Percentiles rank a stretch among this genome's conserved stretches.
phyloP scores from a whole-genome alignment of 2,797 vertebrate species.

The Acridotheres tristis region DNA sequence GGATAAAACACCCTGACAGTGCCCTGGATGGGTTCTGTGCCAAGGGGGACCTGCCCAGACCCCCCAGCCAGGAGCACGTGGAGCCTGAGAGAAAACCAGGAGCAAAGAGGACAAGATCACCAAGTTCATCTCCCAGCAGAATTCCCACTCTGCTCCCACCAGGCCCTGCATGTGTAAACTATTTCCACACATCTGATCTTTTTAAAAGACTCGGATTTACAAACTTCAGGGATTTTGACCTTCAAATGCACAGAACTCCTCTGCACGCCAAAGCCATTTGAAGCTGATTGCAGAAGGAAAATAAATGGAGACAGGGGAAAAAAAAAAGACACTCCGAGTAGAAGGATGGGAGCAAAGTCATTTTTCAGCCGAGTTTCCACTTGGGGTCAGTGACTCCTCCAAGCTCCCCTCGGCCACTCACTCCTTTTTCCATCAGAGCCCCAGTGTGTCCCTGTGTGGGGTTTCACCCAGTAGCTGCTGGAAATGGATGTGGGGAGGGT shows the following conservation, averaged over 20 bases:
- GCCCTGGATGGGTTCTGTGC: neutral
- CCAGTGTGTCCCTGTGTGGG: neutral
- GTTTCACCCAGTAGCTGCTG: neutral
- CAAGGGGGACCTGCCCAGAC: neutral
- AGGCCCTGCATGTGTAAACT: conserved; percentile 24
- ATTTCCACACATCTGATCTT: conserved; percentile 22
- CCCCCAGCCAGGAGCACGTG: rapidly evolving
- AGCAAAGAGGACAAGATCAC: neutral
- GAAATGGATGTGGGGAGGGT: neutral
- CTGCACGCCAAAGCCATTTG: neutral
- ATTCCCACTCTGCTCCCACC: neutral
- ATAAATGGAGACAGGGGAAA: neutral
- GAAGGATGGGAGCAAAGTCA: neutral
- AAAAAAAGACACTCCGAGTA: neutral
- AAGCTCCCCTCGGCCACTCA: conserved; percentile 6
- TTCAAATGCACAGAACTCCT: neutral
- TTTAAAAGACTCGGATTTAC: conserved; percentile 16
- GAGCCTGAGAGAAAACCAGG: neutral
- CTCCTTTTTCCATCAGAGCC: neutral
- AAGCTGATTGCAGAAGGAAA: conserved; percentile 20
- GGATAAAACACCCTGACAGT: neutral
- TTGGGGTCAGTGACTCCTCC: neutral
- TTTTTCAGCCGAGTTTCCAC: conserved; percentile 14
- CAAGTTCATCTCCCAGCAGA: conserved; percentile 16
- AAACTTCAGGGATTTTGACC: conserved; percentile 69